phyloP scores from a whole-genome alignment of 1,140 invertebrate genomes.

The Dendrolimus punctatus region DNA sequence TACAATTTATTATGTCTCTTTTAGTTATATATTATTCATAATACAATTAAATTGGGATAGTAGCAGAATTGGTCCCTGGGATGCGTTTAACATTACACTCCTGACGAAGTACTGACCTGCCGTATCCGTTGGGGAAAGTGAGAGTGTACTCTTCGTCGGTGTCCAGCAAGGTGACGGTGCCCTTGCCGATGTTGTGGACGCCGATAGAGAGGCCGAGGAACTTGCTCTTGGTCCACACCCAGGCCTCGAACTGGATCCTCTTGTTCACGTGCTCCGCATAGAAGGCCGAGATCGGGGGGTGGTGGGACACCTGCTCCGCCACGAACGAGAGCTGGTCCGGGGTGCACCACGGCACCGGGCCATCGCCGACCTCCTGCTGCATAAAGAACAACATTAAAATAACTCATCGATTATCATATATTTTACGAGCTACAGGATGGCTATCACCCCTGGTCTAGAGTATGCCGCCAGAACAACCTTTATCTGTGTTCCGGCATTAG shows the following conservation, averaged over 20 bases:
- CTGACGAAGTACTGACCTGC: constrained; percentile 71
- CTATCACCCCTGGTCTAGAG: no score
- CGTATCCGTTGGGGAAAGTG: constrained; percentile 97
- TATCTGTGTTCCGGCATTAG: no score
- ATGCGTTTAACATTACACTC: not conserved
- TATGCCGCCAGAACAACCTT: no score
- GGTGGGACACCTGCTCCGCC: constrained; percentile 99
- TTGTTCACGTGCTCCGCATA: constrained; percentile 96
- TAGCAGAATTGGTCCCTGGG: not conserved
- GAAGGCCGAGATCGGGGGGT: constrained; percentile 98
- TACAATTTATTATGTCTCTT: no score
- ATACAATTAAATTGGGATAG: no score
- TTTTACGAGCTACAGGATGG: no score
- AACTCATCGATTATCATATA: no score
- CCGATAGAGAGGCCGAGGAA: constrained; percentile 97
- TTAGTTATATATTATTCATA: no score
- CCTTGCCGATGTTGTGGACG: constrained; percentile 89
- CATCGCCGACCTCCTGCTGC: constrained; percentile 76
- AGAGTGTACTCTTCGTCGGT: constrained; percentile 93
- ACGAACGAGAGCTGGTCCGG: constrained; percentile 90
- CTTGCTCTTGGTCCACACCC: constrained; percentile 98
- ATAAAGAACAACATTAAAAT: not conserved
- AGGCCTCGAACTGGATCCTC: constrained; percentile 91
- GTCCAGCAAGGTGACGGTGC: constrained; percentile 86
- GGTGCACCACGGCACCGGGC: constrained; percentile 87